Conservation (phyloP, 2,113 vertebrate species). For the Lamprotornis superbus region DNA sequence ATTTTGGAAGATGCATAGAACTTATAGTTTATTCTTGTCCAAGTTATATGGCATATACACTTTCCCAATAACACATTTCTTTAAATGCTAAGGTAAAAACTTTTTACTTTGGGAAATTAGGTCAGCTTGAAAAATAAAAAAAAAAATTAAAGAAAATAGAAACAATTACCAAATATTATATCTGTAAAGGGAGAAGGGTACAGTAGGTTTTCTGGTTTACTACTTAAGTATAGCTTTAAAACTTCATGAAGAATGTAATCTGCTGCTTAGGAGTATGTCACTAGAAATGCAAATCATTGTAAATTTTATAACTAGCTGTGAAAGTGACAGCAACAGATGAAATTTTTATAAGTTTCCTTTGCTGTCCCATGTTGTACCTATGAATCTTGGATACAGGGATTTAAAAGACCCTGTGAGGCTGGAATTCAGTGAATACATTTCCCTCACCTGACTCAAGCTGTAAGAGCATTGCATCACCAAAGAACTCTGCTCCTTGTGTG, state of each 20-base stretch:
- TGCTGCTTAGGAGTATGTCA: background rate
- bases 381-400: background rate
- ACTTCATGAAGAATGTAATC: background rate
- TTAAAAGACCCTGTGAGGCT: background rate
- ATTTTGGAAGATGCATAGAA: background rate
- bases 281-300: background rate
- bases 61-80: background rate
- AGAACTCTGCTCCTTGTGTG: background rate
- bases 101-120: background rate
- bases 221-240: background rate
- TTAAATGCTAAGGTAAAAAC: background rate
- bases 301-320: background rate
- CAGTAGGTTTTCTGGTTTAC: background rate
- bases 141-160: background rate
- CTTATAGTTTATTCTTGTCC: background rate
- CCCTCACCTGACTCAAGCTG: background rate
- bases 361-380: background rate
- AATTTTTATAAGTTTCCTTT: background rate
- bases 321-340: background rate
- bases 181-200: background rate
- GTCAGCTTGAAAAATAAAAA: background rate
- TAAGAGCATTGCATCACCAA: fast-evolving
- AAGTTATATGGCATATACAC: background rate
- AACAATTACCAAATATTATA: background rate
- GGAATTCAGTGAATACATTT: background rate